Base-by-base conservation (phyloP, 2,888 invertebrate species). In the Caenorhabditis afra region DNA sequence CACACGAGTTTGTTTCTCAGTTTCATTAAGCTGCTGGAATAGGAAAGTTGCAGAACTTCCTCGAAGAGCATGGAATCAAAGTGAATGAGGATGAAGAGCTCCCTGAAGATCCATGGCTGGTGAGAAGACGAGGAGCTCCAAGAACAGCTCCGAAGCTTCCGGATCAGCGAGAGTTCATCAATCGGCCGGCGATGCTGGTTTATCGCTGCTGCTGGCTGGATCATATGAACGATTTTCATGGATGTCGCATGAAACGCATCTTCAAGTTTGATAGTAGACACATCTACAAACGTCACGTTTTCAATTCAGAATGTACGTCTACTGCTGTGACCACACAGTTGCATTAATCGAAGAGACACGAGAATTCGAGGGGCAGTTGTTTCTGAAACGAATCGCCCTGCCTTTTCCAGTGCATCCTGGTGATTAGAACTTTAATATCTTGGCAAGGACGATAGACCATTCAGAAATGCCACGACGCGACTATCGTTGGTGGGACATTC, bases 281-380 rank as follows among this genome's bases (percentile, higher is more conserved):
- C n/a, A 4, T 39, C 18, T 58, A 4, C 44, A 22, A 23, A 50
- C n/a, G n/a, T 29, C 29, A 29, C 3, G 29, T 29, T 29, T 5
- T 7, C n/a, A 22, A 5, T 37, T 62, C 68, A 71, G 79, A 49
- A 62, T 85, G 70, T 79, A 75, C 44, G 82, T 85, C 1, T 85
- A 79, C 49, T 73, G 76, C 22, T 58, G 64, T 0, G 85, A 85
- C 49, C 79, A 85, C 47, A 84, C 84, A 1, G 83, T 85, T 3
- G 75, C 82, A 1, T 52, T 85, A 10, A 81, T 79, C 22, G 85
- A 85, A 58, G 84, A 84, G 44, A 85, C 85, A 0, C 75, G 75
- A 41, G 85, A 81, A 35, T 85, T 78, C 44, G 84, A 85, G 61
- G 85, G 85, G 41, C 84, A 85, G 49, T n/a, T 85, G 8, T 85